Conservation (phyloP, 2,797 vertebrate genomes). For the Hybognathus amarus region DNA sequence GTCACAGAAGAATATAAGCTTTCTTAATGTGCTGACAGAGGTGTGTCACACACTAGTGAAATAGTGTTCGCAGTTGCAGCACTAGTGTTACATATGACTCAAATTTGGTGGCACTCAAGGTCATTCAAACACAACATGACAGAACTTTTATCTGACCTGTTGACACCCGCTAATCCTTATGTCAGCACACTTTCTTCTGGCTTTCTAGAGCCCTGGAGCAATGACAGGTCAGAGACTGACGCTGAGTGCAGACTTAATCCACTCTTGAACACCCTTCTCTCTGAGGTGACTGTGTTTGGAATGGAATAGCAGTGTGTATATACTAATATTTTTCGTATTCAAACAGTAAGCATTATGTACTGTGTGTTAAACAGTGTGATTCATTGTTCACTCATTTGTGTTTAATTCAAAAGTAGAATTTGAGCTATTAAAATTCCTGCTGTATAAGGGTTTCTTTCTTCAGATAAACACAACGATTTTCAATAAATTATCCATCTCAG, state of each 20-base stretch:
- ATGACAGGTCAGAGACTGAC: slow-evolving; percentile 33
- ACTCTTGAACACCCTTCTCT: not conserved
- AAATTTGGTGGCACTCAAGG: slow-evolving; percentile 52
- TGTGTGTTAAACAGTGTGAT: not conserved
- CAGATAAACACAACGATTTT: not conserved
- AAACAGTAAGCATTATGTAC: not conserved
- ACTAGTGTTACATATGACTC: slow-evolving; percentile 44
- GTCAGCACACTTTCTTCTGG: slow-evolving; percentile 55
- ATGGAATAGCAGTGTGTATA: not conserved
- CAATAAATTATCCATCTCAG: not conserved
- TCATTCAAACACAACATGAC: slow-evolving; percentile 53
- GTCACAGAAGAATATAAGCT: not conserved
- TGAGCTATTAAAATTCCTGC: not conserved
- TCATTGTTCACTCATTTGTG: not conserved
- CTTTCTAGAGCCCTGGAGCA: slow-evolving; percentile 39
- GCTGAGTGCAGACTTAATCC: slow-evolving; percentile 21
- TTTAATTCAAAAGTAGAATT: not conserved
- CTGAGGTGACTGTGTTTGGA: slow-evolving; percentile 13
- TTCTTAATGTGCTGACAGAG: slow-evolving; percentile 32
- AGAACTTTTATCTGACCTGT: slow-evolving; percentile 53
- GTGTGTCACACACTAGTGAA: slow-evolving; percentile 15
- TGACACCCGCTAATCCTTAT: slow-evolving; percentile 57
- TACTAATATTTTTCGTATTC: not conserved
- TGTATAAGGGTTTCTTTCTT: not conserved
- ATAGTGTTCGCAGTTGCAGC: slow-evolving; percentile 24